These are phyloP conservation scores for Phortica variegata DNA, from an alignment of 1,140 invertebrate genomes.

Conservation along the genomic window DNA sequence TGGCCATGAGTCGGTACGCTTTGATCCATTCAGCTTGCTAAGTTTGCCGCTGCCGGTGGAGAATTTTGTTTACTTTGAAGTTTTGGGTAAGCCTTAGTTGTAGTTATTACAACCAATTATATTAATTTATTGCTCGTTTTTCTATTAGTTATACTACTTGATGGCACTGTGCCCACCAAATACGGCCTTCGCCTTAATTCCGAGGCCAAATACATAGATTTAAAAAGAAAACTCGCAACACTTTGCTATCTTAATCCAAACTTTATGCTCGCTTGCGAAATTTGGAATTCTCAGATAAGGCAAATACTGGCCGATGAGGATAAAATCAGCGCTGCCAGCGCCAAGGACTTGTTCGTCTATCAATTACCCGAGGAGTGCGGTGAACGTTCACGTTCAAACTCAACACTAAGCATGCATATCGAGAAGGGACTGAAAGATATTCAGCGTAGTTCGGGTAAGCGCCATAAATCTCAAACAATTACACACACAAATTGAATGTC, in stretches of 20 bases:
- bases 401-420: constrained; percentile 46
- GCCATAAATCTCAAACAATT: not conserved
- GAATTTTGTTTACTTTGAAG: constrained; percentile 71
- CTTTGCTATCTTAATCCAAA: constrained; percentile 66
- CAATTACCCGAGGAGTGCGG: constrained; percentile 49
- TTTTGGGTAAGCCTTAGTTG: constrained; percentile 62
- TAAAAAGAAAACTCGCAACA: constrained; percentile 70
- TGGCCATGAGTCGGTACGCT: constrained; percentile 77
- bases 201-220: constrained; percentile 72
- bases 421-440: constrained; percentile 55
- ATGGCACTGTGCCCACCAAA: constrained; percentile 77
- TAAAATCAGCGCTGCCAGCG: constrained; percentile 48
- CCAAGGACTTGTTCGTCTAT: constrained; percentile 53
- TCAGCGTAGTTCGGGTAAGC: constrained; percentile 46
- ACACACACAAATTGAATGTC: not conserved
- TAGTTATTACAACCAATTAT: not conserved
- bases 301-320: constrained; percentile 56
- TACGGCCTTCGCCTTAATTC: constrained; percentile 80
- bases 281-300: constrained; percentile 68
- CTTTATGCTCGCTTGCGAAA: constrained; percentile 69
- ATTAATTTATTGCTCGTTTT: not conserved
- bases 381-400: constrained; percentile 37
- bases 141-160: constrained; percentile 69
- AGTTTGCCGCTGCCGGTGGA: constrained; percentile 84
- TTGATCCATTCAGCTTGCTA: constrained; percentile 86